Conservation (phyloP, 2,888 invertebrate genomes). For the Trachelus troglodyta region DNA sequence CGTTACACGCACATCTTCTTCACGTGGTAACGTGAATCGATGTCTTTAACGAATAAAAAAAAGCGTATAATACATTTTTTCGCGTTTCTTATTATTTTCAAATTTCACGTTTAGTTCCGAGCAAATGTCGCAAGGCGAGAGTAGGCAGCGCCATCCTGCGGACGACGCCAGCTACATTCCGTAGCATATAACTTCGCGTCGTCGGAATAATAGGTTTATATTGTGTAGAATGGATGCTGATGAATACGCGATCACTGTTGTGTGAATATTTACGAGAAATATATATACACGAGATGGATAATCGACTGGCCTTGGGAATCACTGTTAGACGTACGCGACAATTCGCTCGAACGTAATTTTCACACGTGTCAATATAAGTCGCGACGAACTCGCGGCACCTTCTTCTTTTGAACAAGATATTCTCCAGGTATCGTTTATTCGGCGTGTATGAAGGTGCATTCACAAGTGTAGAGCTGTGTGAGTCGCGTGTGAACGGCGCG, state of each 20-base stretch:
- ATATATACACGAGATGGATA: not conserved
- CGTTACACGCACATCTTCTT: not conserved
- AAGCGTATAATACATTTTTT: not conserved
- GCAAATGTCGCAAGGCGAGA: not conserved
- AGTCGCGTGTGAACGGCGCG: not conserved
- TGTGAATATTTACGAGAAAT: not conserved
- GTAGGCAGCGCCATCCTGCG: not conserved
- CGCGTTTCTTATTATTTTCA: not conserved
- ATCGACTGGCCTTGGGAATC: not conserved
- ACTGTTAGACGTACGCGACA: not conserved
- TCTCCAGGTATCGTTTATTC: not conserved
- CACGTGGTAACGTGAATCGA: not conserved
- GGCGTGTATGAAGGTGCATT: not conserved
- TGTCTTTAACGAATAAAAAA: not conserved
- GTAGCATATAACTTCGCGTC: not conserved
- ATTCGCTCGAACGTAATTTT: not conserved
- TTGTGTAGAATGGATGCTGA: not conserved
- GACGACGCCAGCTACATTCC: not conserved
- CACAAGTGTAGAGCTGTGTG: not conserved
- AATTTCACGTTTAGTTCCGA: not conserved
- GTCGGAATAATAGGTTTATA: not conserved
- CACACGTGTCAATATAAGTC: not conserved
- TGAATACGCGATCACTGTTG: not conserved
- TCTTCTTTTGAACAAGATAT: not conserved
- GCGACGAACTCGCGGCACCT: not conserved